Evolutionary conservation across 2,888 invertebrate genomes (phyloP).

Genomic region (Dimorphilus gyrociliatus): DNA sequence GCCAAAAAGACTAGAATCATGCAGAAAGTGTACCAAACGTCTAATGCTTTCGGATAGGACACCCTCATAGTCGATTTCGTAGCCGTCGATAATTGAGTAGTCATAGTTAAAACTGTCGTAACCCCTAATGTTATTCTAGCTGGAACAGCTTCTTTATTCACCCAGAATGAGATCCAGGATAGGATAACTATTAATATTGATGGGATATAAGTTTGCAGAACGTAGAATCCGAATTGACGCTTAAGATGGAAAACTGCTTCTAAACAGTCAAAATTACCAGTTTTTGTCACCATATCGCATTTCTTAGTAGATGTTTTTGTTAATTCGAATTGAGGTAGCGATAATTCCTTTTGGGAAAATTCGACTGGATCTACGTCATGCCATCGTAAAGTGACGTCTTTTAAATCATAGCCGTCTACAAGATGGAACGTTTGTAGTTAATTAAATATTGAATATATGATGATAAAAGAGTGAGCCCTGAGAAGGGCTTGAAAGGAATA

Average conservation of each 20-base stretch:
- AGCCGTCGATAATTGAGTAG: conserved; percentile 8
- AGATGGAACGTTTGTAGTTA: too few relatives aligned
- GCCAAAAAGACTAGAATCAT: conserved; percentile 12
- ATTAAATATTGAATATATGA: too few relatives aligned
- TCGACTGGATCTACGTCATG: conserved; percentile 7
- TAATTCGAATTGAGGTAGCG: conserved; percentile 12
- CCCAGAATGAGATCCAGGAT: conserved; percentile 16
- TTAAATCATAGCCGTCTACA: too few relatives aligned
- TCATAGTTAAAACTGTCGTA: conserved; percentile 10
- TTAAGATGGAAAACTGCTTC: conserved; percentile 9
- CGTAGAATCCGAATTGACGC: conserved; percentile 11
- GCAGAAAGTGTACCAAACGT: conserved; percentile 12
- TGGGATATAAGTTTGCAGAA: conserved; percentile 13
- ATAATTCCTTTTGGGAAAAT: conserved; percentile 6
- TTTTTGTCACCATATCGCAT: conserved; percentile 9
- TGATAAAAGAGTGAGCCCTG: too few relatives aligned
- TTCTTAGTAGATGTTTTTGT: conserved; percentile 1
- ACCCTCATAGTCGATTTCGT: conserved; percentile 8
- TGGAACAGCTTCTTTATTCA: conserved; percentile 13
- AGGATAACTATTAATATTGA: conserved; percentile 13
- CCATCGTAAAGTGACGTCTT: conserved; percentile 5
- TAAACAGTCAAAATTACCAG: conserved; percentile 13
- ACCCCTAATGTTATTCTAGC: conserved; percentile 13
- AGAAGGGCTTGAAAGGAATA: too few relatives aligned
- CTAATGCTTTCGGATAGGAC: conserved; percentile 13